phyloP scores from a whole-genome alignment of 2,888 invertebrate species.

The Halictus ligatus region DNA sequence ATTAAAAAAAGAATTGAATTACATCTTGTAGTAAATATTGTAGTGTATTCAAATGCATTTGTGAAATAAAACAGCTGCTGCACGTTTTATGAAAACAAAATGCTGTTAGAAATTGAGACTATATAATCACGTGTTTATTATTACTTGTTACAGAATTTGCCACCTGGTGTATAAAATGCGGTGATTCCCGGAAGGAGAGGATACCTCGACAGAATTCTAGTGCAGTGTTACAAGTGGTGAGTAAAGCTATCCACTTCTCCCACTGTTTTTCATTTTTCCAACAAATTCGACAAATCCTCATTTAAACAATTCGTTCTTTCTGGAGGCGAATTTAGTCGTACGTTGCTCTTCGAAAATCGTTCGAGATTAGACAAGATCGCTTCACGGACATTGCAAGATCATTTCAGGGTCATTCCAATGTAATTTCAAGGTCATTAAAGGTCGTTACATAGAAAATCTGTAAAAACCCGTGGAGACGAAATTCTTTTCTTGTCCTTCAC shows the following conservation, averaged over 20 bases:
- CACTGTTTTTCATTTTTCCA: accelerated
- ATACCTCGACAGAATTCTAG: conserved; percentile 25
- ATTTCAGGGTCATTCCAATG: too few relatives aligned
- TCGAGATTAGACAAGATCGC: background rate
- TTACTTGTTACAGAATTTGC: conserved; percentile 37
- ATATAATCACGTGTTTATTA: background rate
- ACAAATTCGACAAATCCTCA: background rate
- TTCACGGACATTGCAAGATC: background rate
- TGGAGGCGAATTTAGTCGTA: too few relatives aligned
- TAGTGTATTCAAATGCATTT: too few relatives aligned
- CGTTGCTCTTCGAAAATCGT: background rate
- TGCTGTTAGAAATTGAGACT: too few relatives aligned
- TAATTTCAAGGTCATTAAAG: too few relatives aligned
- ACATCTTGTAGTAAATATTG: background rate
- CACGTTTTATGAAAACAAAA: too few relatives aligned
- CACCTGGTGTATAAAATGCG: conserved; percentile 50
- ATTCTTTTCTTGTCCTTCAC: too few relatives aligned
- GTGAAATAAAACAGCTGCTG: too few relatives aligned
- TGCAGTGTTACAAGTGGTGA: conserved; percentile 46
- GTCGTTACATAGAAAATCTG: too few relatives aligned
- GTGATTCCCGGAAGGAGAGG: conserved; percentile 45
- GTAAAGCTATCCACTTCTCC: background rate
- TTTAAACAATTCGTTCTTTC: background rate
- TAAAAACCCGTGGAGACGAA: too few relatives aligned
- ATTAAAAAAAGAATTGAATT: background rate